Base-by-base conservation (phyloP, 2,797 vertebrate genomes). In the Diplodus puntazzo region DNA sequence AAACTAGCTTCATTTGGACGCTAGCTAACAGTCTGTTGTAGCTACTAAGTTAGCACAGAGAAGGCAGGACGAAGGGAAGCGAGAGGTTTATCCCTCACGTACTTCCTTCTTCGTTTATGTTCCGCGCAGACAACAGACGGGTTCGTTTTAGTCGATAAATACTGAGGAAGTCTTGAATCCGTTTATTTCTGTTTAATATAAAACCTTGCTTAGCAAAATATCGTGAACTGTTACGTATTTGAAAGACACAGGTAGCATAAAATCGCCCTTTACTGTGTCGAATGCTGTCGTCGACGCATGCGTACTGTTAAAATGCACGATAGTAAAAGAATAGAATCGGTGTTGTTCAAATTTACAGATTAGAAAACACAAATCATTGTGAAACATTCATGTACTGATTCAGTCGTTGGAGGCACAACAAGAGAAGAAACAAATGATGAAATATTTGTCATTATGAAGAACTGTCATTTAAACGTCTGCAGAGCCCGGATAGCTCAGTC, bases 401-500 rank as follows among this genome's bases (percentile, higher is more conserved):
- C 25, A 4, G 27, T 4, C 27, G 27, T 27, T 27, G 27, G 27
- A 3, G 27, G 27, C 27, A 4, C 27, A 27, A 27, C 27, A 27
- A 3, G 2, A 27, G 27, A 27, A 27, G 27, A 27, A 27, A 27
- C 27, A 27, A 27, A 27, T 27, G 25, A 1, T 25, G 25, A 1
- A 25, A 25, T 25, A 25, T 25, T 7, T 34, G 34, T 34, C 34
- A 1, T 34, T 34, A 34, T 34, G 34, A 34, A 9, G 34, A 34
- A 34, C 34, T 34, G 30, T 27, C 25, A n/a, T n/a, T n/a, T n/a
- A n/a, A n/a, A n/a, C n/a, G 25, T 25, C 25, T 3, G 3, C 39
- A 79, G 94, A 90, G 96, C 96, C 96, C 95, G 96, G 96, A 97
- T 97, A 97, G 96, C 96, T 97, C 96, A 97, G 96, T 97, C 95